Evolutionary conservation across 2,888 invertebrate species (phyloP).

Genomic region (Andrena minutula): DNA sequence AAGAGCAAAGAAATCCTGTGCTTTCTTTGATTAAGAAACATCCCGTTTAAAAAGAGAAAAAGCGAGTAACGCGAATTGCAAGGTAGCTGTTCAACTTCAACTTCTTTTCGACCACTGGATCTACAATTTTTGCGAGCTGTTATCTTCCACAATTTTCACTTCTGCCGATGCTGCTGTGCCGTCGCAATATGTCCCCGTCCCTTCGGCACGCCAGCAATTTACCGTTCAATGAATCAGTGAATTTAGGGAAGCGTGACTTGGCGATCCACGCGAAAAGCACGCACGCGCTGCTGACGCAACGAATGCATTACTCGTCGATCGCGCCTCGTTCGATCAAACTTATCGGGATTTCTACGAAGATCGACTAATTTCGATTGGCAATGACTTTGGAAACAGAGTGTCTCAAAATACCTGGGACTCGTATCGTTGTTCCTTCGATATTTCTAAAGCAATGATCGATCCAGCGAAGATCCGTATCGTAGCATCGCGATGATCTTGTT

Average conservation of each 20-base stretch:
- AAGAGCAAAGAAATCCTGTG: not conserved
- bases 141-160: conserved; percentile 26
- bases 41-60: not conserved
- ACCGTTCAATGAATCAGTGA: conserved; percentile 43
- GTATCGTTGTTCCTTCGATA: too few relatives aligned
- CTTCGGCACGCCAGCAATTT: conserved; percentile 37
- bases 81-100: too few relatives aligned
- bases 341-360: too few relatives aligned
- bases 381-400: too few relatives aligned
- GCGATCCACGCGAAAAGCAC: conserved; percentile 32
- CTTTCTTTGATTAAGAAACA: not conserved
- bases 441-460: too few relatives aligned
- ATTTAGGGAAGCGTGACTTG: conserved; percentile 46
- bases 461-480: too few relatives aligned
- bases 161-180: not conserved
- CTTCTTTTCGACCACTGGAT: too few relatives aligned
- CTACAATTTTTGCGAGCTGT: not conserved
- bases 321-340: too few relatives aligned
- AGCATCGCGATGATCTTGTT: too few relatives aligned
- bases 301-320: not conserved
- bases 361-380: too few relatives aligned
- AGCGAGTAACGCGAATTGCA: too few relatives aligned
- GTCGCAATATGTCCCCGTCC: conserved; percentile 29
- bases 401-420: too few relatives aligned
- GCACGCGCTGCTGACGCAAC: not conserved